phyloP scores from a whole-genome alignment of 2,113 vertebrate genomes.

The Gadus macrocephalus region DNA sequence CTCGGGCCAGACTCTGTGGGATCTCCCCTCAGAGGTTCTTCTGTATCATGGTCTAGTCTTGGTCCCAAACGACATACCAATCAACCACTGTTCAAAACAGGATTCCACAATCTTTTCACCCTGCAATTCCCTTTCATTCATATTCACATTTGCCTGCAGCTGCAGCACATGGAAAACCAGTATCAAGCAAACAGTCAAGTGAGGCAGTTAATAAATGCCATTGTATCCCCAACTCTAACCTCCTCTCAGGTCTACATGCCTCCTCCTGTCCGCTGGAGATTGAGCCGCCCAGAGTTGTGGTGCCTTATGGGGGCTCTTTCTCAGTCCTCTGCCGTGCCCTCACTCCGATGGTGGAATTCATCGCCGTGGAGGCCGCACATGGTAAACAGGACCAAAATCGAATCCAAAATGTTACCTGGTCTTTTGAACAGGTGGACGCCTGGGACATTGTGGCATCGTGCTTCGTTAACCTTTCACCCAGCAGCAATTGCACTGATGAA shows the following conservation, averaged over 20 bases:
- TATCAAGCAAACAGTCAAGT: too few species aligned
- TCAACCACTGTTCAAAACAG: too few species aligned
- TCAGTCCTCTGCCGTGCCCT: conserved; percentile 52
- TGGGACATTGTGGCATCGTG: neutral
- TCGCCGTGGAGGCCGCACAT: conserved; percentile 49
- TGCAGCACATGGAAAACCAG: neutral
- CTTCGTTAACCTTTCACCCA: rapidly evolving
- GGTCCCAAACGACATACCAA: too few species aligned
- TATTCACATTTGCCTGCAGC: neutral
- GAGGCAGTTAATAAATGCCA: neutral
- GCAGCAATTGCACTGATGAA: neutral
- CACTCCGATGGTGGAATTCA: rapidly evolving
- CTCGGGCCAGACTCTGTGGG: too few species aligned
- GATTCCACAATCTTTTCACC: too few species aligned
- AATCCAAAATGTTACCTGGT: conserved; percentile 34
- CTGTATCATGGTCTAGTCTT: too few species aligned
- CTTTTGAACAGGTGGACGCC: neutral
- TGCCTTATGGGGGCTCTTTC: conserved; percentile 55
- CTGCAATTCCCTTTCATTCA: too few species aligned
- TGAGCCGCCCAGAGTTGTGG: conserved; percentile 38
- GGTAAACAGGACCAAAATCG: too few species aligned
- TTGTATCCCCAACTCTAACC: neutral
- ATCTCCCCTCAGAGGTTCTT: too few species aligned
- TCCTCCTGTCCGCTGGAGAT: conserved; percentile 54
- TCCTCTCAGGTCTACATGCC: conserved; percentile 19